Evolutionary conservation across 2,113 vertebrate genomes (phyloP), one percentile per base, ranked within the genome.

Genomic region (Eurypyga helias): DNA sequence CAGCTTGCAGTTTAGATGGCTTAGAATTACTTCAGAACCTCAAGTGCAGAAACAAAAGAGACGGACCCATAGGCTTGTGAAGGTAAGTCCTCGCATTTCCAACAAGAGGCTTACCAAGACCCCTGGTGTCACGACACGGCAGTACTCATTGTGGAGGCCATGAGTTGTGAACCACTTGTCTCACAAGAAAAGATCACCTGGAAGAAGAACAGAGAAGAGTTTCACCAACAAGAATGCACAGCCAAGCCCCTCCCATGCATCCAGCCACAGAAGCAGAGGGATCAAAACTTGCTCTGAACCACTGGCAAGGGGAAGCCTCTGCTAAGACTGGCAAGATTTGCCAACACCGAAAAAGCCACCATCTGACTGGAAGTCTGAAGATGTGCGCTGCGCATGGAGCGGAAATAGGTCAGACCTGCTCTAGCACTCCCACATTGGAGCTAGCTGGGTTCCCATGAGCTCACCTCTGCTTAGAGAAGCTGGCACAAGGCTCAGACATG

Each of bases 111-210:
- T 98, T 97, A 98, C 98, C 98, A 73, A 98, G 98, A 98, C 97
- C 98, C 97, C 96, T 89, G 96, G 98, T 96, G 98, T 98, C 98
- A 98, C 97, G 96, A 98, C 81, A 98, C 96, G 3, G 98, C 98
- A 89, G 96, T 97, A 92, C 94, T 98, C 98, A 98, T 98, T 41
- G 38, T 97, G 97, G 91, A 96, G 76, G 95, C 66, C 85, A 93
- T 92, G 90, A 92, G 95, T 77, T 94, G 94, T 45, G 36, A 97
- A 97, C 78, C 45, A 78, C 93, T 97, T 8, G 81, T 92, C 94
- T 96, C 95, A 97, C 94, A 97, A 95, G 80, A 84, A 90, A 90
- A 73, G 60, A 92, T 96, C 94, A 97, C 97, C 98, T 98, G 85
- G 67, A 96, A 73, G 78, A 71, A 60, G 62, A 33, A 90, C 67